These are phyloP conservation scores for Patagioenas fasciata DNA, from an alignment of 2,113 vertebrate genomes.

Conservation along the genomic window DNA sequence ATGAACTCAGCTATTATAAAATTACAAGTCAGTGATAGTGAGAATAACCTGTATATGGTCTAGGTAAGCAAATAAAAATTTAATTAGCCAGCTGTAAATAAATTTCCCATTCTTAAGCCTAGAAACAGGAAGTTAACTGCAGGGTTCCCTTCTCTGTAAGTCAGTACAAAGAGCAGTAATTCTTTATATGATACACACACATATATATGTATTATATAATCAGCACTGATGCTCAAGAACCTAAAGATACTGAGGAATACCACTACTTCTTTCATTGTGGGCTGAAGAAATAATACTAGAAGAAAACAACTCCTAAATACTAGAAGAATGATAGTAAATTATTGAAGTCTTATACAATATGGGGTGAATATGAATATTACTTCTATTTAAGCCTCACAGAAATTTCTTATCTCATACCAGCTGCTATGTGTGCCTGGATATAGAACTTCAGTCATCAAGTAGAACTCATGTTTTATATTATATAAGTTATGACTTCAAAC, in stretches of 20 bases:
- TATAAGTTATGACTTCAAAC: conserved; percentile 17
- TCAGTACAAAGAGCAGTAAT: not conserved
- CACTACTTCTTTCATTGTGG: not conserved
- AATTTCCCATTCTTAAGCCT: not conserved
- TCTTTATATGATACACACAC: not conserved
- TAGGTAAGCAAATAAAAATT: not conserved
- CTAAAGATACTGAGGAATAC: not conserved
- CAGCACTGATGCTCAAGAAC: not conserved
- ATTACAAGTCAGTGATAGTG: not conserved
- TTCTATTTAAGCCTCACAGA: not conserved
- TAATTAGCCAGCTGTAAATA: not conserved
- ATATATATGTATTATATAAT: not conserved
- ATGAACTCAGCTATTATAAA: not conserved
- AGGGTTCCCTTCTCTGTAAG: not conserved
- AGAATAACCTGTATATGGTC: not conserved
- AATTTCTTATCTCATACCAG: not conserved
- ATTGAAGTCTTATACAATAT: not conserved
- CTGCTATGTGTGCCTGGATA: not conserved
- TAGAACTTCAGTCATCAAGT: not conserved
- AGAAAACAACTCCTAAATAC: not conserved
- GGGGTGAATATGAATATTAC: not conserved
- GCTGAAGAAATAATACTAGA: not conserved
- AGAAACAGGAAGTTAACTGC: not conserved
- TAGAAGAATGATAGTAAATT: not conserved
- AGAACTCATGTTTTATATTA: not conserved